Base-by-base conservation (phyloP, 2,888 invertebrate genomes). In the Apamea epomidion region DNA sequence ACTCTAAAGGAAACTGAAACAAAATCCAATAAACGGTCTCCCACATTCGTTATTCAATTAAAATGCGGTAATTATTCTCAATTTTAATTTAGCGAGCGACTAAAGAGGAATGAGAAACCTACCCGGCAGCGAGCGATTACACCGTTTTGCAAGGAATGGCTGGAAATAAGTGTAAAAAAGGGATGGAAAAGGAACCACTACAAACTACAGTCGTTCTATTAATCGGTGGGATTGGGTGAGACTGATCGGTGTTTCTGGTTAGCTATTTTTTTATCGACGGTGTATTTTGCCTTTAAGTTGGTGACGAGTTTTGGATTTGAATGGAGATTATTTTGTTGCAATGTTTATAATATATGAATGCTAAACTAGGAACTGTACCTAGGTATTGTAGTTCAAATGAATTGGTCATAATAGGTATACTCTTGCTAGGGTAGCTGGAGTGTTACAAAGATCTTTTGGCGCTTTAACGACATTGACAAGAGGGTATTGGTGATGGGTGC, bases 31-130 rank as follows among this genome's bases (percentile, higher is more conserved):
- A 37, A 86, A 65, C 45, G 37, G 37, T 48, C 60, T 67, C 54
- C 65, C 6, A 64, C 72, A 77, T 83, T 75, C 76, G 69, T 83
- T 86, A 83, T 86, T 86, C 77, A 85, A 85, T 85, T 86, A 85
- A 78, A 82, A 78, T 48, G 75, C 70, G 71, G 78, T 81, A 76
- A 87, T 84, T 86, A 87, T 82, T 82, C 69, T 82, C 87, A 88
- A 88, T 91, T 90, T 90, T 86, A 90, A 91, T 91, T 92, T 88
- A 91, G 87, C 86, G 48, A 78, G 75, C 62, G 78, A 74, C 77
- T 78, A 83, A 85, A 88, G 60, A 82, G 76, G 78, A 84, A 78
- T 80, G 75, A 58, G 84, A 85, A 83, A 79, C 72, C 74, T 73
- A 67, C 67, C 85, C 78, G 81, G 82, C 84, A 82, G 84, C 84